A percentile compares a stretch with the other conserved stretches of the same genome.
Conservation (phyloP, 2,797 vertebrate genomes). For the Scarus forsteni region DNA sequence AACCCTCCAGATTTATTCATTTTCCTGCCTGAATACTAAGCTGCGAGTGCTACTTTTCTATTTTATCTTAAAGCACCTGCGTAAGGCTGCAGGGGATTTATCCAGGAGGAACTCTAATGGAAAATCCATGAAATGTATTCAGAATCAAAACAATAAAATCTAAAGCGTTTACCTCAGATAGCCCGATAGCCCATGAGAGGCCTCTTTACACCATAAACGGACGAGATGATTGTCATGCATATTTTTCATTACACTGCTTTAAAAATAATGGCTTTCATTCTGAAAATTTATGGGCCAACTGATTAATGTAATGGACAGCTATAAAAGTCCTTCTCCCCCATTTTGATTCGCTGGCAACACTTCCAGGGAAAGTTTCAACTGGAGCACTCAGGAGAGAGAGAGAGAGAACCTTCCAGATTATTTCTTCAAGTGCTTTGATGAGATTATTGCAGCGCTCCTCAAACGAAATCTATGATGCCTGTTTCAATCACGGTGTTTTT, state of each 20-base stretch:
- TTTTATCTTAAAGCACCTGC: conserved; percentile 8
- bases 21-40: not conserved
- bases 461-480: conserved; percentile 54
- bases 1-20: conserved; percentile 7
- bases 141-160: conserved; percentile 5
- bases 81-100: conserved; percentile 18
- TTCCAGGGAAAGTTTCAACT: conserved; percentile 67
- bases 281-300: conserved; percentile 39
- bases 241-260: conserved; percentile 44
- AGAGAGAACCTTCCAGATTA: conserved; percentile 46
- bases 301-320: conserved; percentile 70
- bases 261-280: conserved; percentile 51
- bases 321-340: conserved; percentile 67
- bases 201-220: conserved; percentile 17
- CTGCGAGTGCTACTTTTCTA: conserved; percentile 2
- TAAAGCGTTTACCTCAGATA: conserved; percentile 23
- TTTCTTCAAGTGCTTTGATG: conserved; percentile 63
- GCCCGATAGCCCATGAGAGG: not conserved
- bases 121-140: conserved; percentile 23
- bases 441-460: conserved; percentile 51
- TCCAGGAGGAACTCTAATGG: not conserved
- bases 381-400: conserved; percentile 39
- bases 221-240: conserved; percentile 7
- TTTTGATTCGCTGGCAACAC: conserved; percentile 71
- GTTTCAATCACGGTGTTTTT: conserved; percentile 61